Percentiles rank a stretch among this genome's conserved stretches.
Evolutionary conservation across 2,888 invertebrate genomes (phyloP).

Genomic region (Eristalis arbustorum): DNA sequence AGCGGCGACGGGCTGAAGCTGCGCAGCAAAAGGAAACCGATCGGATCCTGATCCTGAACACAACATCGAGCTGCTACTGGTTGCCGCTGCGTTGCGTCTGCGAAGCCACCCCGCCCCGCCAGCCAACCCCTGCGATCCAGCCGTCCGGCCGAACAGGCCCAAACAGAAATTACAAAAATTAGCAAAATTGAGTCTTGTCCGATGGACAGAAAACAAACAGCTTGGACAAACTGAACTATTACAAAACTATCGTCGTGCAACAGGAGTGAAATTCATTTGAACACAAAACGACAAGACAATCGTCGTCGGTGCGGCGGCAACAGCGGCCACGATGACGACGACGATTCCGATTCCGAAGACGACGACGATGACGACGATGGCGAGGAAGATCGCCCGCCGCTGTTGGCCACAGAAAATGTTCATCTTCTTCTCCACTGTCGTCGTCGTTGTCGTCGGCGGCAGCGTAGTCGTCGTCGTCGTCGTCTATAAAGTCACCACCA

Average conservation of each 20-base stretch:
- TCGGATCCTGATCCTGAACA: constrained; percentile 64
- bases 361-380: constrained; percentile 4
- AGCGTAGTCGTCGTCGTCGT: constrained; percentile 19
- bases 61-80: constrained; percentile 57
- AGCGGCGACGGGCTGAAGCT: neutral
- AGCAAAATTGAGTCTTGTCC: constrained; percentile 77
- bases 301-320: constrained; percentile 74
- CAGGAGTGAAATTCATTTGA: constrained; percentile 79
- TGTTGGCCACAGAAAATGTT: constrained; percentile 4
- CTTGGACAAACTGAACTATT: constrained; percentile 78
- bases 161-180: constrained; percentile 72
- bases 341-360: constrained; percentile 52
- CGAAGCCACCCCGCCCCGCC: neutral
- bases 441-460: neutral
- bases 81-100: constrained; percentile 13
- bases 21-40: constrained; percentile 46
- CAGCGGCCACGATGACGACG: constrained; percentile 35
- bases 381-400: constrained; percentile 36
- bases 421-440: constrained; percentile 19
- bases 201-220: constrained; percentile 80
- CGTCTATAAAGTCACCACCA: constrained; percentile 63
- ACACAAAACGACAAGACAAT: constrained; percentile 80
- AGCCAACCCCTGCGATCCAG: neutral
- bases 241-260: constrained; percentile 71
- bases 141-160: neutral